Base-by-base conservation (phyloP, 2,888 invertebrate species). In the Tipula lateralis region DNA sequence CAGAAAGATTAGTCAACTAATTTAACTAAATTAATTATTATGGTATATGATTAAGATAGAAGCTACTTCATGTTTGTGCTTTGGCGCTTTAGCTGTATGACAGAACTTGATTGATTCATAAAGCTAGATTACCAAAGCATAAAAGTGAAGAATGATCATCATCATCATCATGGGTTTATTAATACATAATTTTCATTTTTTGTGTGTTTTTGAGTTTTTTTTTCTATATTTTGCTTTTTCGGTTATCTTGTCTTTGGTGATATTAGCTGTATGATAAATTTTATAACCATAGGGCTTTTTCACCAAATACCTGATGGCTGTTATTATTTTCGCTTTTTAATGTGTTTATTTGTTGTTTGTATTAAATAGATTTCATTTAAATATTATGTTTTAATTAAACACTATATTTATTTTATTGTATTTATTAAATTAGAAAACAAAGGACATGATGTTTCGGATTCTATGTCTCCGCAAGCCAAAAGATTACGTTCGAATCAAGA, bases 101-200 rank as follows among this genome's bases (percentile, higher is more conserved):
- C 93, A 92, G 92, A 90, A 91, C 91, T 89, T 83, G 16, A 90
- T 89, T 91, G 90, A 92, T 92, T 95, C 96, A 96, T 96, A 96
- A 96, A 96, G 96, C 96, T 96, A 96, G 94, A 95, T 96, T 96
- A 96, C 96, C 96, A 96, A 96, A 96, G 95, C 95, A 95, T 91
- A 92, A 92, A 92, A 90, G 90, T 83, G 81, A 32, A 80, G 84
- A 81, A 1, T 29, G 12, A 30, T 36, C 80, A 83, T 13, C 84
- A 29, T 80, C 9, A n/a, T 30, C 84, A 29, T 80, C 9, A n/a
- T 30, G 66, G 24, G 9, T 30, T 50, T 50, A 83, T 82, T 30
- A 44, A 29, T 36, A 32, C 32, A 44, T n/a, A n/a, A 9, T 84
- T 84, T 50, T 24, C 66, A 29, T 50, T 84, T 12, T 24, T 50